Base-by-base conservation (phyloP, 1,140 invertebrate genomes). In the Dinothrombium tinctorium region DNA sequence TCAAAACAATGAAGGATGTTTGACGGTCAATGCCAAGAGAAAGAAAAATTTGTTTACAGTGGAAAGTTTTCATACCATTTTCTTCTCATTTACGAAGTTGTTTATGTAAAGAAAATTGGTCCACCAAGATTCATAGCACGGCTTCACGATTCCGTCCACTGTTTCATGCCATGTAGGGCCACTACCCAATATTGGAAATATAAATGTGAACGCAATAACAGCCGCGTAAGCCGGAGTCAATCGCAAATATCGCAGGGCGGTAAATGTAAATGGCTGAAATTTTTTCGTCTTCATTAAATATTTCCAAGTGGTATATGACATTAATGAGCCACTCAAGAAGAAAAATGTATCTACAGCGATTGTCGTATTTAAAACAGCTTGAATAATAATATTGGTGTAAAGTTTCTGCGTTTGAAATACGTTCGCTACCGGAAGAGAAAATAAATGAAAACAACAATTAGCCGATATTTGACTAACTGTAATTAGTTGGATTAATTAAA, bases 71-170 rank as follows among this genome's bases (percentile, higher is more conserved):
- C 36, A 36, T 37, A 46, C 44, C 1, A 47, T 47, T 14, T 47
- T 22, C 6, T 38, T 21, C 6, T 29, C 25, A 22, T 46, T 31
- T 5, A 47, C 17, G 33, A 41, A 36, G 20, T 45, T 44, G 15
- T 47, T 48, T 12, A 47, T n/a, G 26, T 47, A 53, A 9, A 53
- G 17, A 6, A 49, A 32, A 26, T 51, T 53, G 3, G 40, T 33
- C 51, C 51, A 53, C 51, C 51, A 53, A n/a, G 48, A 42, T 8
- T 41, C 42, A 20, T 39, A 24, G 20, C 51, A 53, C 7, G 31
- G 37, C 14, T 48, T 36, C 2, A 46, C 25, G 0, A 49, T 31
- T 14, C 1, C 9, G 8, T 44, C 4, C 9, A 44, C 22, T 6
- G 42, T 42, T 19, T 44, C 43, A 4, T 41, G 37, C 47, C 47